A percentile compares a stretch with the other conserved stretches of the same genome.
Evolutionary conservation across 1,140 invertebrate genomes (phyloP).

Genomic region (Drosophila subobscura): DNA sequence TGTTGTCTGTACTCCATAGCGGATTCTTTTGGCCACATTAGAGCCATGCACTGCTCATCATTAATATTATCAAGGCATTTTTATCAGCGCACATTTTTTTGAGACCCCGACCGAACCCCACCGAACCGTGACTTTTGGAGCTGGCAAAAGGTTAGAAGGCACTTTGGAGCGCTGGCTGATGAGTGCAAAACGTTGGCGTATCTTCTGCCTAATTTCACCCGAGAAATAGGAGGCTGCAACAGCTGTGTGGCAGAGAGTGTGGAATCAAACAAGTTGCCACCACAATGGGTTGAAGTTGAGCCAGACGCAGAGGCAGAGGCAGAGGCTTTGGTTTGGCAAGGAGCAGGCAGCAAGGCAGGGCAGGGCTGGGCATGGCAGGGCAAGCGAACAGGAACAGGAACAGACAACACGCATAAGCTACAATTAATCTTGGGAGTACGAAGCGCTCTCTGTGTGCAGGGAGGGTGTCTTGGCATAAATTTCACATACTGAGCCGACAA

Average conservation of each 20-base stretch:
- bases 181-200: conserved; percentile 10
- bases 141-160: conserved; percentile 51
- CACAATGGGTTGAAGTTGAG: conserved; percentile 36
- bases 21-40: conserved; percentile 40
- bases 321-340: conserved; percentile 11
- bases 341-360: conserved; percentile 9
- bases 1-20: no score
- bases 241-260: conserved; percentile 48
- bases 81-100: conserved; percentile 72
- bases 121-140: conserved; percentile 60
- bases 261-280: conserved; percentile 75
- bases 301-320: no score
- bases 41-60: conserved; percentile 60
- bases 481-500: conserved; percentile 64
- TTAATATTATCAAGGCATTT: conserved; percentile 69
- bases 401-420: conserved; percentile 66
- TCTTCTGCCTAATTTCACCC: conserved; percentile 44
- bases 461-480: conserved; percentile 68
- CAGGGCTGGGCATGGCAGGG: conserved; percentile 13
- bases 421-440: conserved; percentile 75
- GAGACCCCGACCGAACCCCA: conserved; percentile 10
- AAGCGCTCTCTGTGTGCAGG: conserved; percentile 20
- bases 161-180: conserved; percentile 15
- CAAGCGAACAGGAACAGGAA: conserved; percentile 20
- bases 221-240: conserved; percentile 39